These are phyloP conservation scores for Agelaius phoeniceus DNA, from an alignment of 2,113 vertebrate genomes.

Conservation along the genomic window DNA sequence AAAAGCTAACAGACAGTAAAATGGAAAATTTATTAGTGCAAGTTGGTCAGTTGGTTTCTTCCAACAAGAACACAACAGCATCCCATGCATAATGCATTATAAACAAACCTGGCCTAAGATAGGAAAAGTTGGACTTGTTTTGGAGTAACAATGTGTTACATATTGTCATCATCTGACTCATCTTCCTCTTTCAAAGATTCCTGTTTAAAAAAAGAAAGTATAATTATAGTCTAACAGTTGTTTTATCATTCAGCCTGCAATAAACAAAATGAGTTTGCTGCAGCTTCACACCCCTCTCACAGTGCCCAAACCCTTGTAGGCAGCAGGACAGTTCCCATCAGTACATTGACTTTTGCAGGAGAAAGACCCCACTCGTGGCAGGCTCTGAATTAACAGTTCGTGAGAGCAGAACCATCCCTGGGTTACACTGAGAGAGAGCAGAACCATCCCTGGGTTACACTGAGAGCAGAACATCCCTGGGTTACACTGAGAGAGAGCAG, in stretches of 20 bases:
- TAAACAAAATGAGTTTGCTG: neutral
- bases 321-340: neutral
- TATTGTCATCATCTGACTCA: constrained; percentile 98
- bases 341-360: neutral
- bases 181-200: constrained; percentile 98
- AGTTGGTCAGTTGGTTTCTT: constrained; percentile 46
- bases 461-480: too few species aligned
- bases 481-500: too few species aligned
- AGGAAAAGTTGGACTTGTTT: constrained; percentile 41
- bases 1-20: constrained; percentile 42
- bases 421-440: neutral
- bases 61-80: constrained; percentile 41
- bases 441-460: too few species aligned
- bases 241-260: neutral
- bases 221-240: neutral
- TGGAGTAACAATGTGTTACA: constrained; percentile 81
- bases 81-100: constrained; percentile 22
- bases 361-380: neutral
- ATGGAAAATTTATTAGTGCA: constrained; percentile 77
- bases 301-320: neutral
- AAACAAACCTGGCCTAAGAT: constrained; percentile 53
- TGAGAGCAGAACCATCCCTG: neutral
- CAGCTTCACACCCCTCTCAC: neutral
- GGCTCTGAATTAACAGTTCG: neutral
- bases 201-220: constrained; percentile 71